Conservation (phyloP, 1,140 invertebrate species). For the Lysiphlebus fabarum region DNA sequence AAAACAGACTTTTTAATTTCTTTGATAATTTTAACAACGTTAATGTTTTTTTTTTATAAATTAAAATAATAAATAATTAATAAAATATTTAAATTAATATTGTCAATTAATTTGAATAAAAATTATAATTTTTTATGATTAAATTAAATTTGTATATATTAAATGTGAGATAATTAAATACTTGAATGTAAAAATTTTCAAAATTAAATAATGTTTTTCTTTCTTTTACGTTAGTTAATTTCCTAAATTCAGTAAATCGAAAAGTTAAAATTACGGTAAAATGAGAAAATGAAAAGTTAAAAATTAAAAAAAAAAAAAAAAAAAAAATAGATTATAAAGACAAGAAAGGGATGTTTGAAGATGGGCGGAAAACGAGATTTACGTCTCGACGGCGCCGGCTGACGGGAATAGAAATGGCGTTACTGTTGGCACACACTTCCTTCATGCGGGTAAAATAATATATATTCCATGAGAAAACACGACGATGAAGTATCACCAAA, state of each 20-base stretch:
- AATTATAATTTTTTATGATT: too few relatives aligned
- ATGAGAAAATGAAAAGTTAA: neutral
- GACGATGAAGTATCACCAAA: constrained; percentile 5
- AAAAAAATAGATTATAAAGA: constrained; percentile 9
- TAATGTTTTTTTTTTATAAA: too few relatives aligned
- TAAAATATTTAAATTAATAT: too few relatives aligned
- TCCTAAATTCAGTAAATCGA: constrained; percentile 7
- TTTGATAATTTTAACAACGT: too few relatives aligned
- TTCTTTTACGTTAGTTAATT: constrained; percentile 8
- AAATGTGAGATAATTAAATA: too few relatives aligned
- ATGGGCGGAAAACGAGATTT: constrained; percentile 21
- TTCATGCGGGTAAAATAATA: neutral
- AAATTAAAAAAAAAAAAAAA: too few relatives aligned
- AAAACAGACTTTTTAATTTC: too few relatives aligned
- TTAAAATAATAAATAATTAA: too few relatives aligned
- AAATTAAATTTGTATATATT: too few relatives aligned
- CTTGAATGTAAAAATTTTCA: too few relatives aligned
- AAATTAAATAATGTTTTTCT: too few relatives aligned
- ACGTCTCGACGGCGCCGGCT: constrained; percentile 19
- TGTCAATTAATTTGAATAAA: too few relatives aligned
- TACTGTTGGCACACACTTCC: constrained; percentile 16
- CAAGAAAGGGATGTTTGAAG: constrained; percentile 9
- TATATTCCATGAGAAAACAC: neutral
- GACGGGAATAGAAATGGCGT: constrained; percentile 24
- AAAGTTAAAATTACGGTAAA: neutral